These are phyloP conservation scores for Dunckerocampus dactyliophorus DNA, from an alignment of 2,113 vertebrate species.

Conservation along the genomic window DNA sequence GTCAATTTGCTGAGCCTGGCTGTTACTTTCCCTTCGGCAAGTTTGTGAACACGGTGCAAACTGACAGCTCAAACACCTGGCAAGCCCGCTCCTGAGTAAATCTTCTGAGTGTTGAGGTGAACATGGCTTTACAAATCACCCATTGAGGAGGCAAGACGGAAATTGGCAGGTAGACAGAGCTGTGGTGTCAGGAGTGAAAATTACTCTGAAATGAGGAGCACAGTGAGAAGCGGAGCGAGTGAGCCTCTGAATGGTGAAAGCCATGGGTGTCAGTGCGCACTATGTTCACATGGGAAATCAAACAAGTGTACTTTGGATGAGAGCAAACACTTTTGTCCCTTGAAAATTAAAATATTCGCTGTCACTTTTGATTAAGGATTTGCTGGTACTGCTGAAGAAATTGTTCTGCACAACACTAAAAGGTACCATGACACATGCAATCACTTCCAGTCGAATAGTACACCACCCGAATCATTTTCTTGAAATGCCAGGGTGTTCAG, in stretches of 20 bases:
- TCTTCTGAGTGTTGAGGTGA: constrained; percentile 66
- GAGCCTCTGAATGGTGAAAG: constrained; percentile 55
- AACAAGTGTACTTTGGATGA: constrained; percentile 62
- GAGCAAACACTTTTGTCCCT: constrained; percentile 54
- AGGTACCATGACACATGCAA: constrained; percentile 6
- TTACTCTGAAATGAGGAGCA: constrained; percentile 64
- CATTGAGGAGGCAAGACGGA: constrained; percentile 65
- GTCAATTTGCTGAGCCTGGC: constrained; percentile 31
- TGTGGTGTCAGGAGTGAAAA: constrained; percentile 65
- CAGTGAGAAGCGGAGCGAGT: constrained; percentile 51
- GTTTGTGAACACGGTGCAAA: constrained; percentile 56
- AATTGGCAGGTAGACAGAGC: constrained; percentile 71
- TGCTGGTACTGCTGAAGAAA: constrained; percentile 19
- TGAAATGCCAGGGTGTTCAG: constrained; percentile 4
- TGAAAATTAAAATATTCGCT: constrained; percentile 52
- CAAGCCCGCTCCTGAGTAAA: constrained; percentile 61
- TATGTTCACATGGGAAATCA: constrained; percentile 57
- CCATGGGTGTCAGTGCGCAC: constrained; percentile 53
- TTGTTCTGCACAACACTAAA: constrained; percentile 2
- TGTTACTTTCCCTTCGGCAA: constrained; percentile 58
- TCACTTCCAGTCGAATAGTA: neutral
- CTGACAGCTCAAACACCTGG: constrained; percentile 66
- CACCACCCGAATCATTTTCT: constrained; percentile 1
- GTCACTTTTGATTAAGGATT: constrained; percentile 38
- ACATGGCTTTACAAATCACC: constrained; percentile 70